Evolutionary conservation across 1,140 invertebrate species (phyloP), one percentile per base, ranked within the genome.

Genomic region (Lasioglossum baleicum): DNA sequence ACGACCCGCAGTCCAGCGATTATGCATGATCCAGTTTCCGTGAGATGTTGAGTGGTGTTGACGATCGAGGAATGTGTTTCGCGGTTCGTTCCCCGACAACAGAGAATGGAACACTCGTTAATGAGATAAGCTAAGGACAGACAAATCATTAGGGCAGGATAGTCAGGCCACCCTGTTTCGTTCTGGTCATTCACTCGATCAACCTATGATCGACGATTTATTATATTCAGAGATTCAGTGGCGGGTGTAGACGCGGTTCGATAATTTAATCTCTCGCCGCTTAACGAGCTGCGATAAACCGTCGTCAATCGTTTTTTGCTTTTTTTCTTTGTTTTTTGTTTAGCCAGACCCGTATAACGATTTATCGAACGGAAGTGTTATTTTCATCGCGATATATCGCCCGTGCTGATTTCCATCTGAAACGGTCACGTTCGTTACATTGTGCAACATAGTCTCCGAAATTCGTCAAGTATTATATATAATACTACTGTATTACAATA

Each of bases 161-260:
- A 81, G 63, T 56, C 60, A 63, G 84, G 60, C 84, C 84, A 87
- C 85, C 85, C 84, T 81, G 85, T 77, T 72, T 78, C 70, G 44
- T 35, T 75, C 71, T 56, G 67, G 65, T 67, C 84, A 83, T 86
- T 86, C 82, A 64, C 68, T 87, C 85, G 84, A 87, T 87, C 84
- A 85, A 78, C 65, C 82, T 74, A 61, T 71, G 81, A 86, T 87
- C 78, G 84, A 79, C 78, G 78, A 87, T 87, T 87, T 86, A 87
- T 87, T 87, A 86, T 75, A 76, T 81, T 71, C 58, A 84, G 76
- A 74, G 63, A 76, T 81, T 71, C 58, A 84, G 76, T 71, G 63
- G 22, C 40, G 58, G 22, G 58, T 56, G 71, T 42, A 67, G 66
- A 71, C 70, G 63, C 66, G 42, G 48, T 67, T 81, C 74, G 82